Evolutionary conservation across 2,888 invertebrate genomes (phyloP), one percentile per base, ranked within the genome.

Genomic region (Marasmarcha lunaedactyla): DNA sequence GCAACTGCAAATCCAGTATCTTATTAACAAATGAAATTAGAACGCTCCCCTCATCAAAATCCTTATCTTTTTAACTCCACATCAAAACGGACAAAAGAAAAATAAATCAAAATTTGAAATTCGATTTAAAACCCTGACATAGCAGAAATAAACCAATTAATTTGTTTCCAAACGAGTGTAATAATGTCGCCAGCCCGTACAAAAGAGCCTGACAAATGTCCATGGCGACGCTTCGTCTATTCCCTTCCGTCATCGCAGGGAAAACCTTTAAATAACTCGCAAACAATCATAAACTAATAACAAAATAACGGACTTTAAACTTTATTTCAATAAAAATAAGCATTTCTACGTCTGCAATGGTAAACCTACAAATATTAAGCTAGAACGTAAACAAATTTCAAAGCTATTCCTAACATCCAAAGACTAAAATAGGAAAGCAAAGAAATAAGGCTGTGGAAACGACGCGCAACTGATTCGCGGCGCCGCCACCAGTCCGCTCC

Each of bases 161-260:
- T 38, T 42, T 45, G 45, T 45, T 46, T 43, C 39, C 45, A 49
- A 49, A 45, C 43, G 43, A 37, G 45, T 52, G 45, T 50, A 50
- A 59, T 60, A 61, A 68, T 30, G 30, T 30, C 30, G 30, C n/a
- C 6, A 11, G 9, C n/a, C n/a, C 30, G 4, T 9, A 30, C 30
- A 30, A 9, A 7, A 30, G 11, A 11, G n/a, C 6, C 11, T 11
- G 30, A 62, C 63, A 55, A 66, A 62, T 59, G 57, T 55, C 54
- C 57, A 60, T 57, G 68, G 63, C 66, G 71, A 70, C 72, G 49
- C 52, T 58, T 55, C 63, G 72, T 71, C 71, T 73, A 52, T 55
- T 53, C 11, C n/a, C 57, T 62, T 63, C 62, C 66, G 61, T 68
- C 69, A 64, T 63, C 67, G 65, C 60, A 65, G 57, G 62, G 64